Conservation (phyloP, 2,113 vertebrate species). For the Centrocercus urophasianus region DNA sequence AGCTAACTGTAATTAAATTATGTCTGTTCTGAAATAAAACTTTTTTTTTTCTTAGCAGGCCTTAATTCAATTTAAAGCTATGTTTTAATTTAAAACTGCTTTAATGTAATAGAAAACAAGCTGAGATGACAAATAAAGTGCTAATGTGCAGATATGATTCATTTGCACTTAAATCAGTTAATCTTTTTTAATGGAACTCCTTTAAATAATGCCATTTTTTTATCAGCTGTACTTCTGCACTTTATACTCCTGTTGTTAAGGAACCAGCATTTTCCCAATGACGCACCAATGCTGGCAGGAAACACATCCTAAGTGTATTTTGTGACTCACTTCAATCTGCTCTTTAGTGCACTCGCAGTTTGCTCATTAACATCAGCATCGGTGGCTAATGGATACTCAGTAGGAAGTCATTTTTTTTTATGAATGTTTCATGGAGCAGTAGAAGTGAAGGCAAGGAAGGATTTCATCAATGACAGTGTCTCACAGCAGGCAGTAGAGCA, state of each 20-base stretch:
- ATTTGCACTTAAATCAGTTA: constrained; percentile 51
- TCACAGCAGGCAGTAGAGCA: background rate
- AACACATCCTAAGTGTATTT: constrained; percentile 72
- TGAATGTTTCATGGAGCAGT: constrained; percentile 81
- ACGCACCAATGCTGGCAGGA: constrained; percentile 77
- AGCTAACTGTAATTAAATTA: constrained; percentile 25
- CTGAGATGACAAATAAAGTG: background rate
- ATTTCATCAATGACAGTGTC: constrained; percentile 16
- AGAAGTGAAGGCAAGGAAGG: constrained; percentile 64
- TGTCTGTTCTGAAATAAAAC: background rate
- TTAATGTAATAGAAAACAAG: constrained; percentile 46
- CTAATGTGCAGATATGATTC: constrained; percentile 43
- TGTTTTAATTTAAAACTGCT: constrained; percentile 53
- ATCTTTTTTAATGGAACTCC: constrained; percentile 33
- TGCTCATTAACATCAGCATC: constrained; percentile 75
- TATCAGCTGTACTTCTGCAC: constrained; percentile 31
- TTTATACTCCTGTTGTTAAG: constrained; percentile 70
- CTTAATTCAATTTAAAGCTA: constrained; percentile 37
- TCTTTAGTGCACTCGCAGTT: constrained; percentile 66
- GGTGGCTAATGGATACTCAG: constrained; percentile 78
- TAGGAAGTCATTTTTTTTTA: constrained; percentile 77
- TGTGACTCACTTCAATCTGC: constrained; percentile 82
- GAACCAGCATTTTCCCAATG: constrained; percentile 67
- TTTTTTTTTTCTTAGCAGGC: background rate
- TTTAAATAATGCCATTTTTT: constrained; percentile 39